Evolutionary conservation across 2,797 vertebrate genomes (phyloP), one percentile per base, ranked within the genome.

Genomic region (Diceros bicornis): DNA sequence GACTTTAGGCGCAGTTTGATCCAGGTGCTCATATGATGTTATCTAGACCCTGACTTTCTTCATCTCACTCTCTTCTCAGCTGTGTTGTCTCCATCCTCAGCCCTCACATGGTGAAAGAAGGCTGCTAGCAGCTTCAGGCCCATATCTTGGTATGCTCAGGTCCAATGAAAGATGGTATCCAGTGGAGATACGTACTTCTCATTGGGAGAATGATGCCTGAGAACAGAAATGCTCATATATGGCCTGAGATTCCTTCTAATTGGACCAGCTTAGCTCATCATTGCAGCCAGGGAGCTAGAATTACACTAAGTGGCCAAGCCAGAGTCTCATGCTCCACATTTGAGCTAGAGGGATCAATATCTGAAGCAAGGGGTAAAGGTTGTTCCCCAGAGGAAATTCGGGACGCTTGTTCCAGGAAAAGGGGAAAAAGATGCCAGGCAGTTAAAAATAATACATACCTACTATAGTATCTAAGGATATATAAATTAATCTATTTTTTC

Each of bases 1-100:
- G 50, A 99, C 99, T 41, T 97, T 11, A 12, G 96, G 98, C 34
- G 17, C 20, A 85, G 74, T 79, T 90, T 71, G 55, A 84, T 71
- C 44, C 44, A 71, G 13, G 47, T 55, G 23, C 44, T 96, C 55
- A 78, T 21, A 41, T 55, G 59, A 44, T 61, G 5, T 32, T 62
- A 59, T 91, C 47, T 32, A 82, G 8, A 57, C 50, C 79, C 18
- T 91, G 17, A 74, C 82, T 91, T 96, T 72, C 41, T 78, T 95
- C 37, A 66, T 66, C 61, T 75, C 61, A 74, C 21, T 87, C 37
- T 92, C 32, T 86, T 86, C 68, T 84, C 23, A 44, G 41, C 66
- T 41, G 61, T 44, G 20, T 77, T 87, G n/a, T 61, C 75, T 72
- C 83, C 83, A 50, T 44, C 20, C 55, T 84, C 6, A n/a, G 23